phyloP scores from a whole-genome alignment of 1,140 invertebrate species.

The Pseudomyrmex flavicornis region DNA sequence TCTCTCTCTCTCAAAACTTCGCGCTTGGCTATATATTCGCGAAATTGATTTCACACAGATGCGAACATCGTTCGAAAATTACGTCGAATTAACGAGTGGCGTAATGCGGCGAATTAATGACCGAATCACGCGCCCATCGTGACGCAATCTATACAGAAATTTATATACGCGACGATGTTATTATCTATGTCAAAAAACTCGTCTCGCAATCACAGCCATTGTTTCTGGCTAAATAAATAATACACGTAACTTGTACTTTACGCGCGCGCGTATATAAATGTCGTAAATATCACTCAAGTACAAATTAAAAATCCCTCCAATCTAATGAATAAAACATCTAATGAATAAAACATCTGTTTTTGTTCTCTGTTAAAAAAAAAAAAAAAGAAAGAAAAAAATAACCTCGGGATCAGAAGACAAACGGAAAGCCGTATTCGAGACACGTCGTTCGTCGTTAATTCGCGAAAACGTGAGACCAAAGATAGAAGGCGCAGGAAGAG shows the following conservation, averaged over 20 bases:
- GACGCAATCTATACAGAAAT: background rate
- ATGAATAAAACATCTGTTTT: too few relatives aligned
- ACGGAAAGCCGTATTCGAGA: background rate
- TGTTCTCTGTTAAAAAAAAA: too few relatives aligned
- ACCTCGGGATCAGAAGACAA: too few relatives aligned
- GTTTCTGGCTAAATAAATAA: too few relatives aligned
- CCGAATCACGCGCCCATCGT: conserved; percentile 16
- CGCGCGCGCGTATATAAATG: too few relatives aligned
- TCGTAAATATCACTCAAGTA: too few relatives aligned
- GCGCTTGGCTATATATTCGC: background rate
- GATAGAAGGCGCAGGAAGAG: conserved; percentile 50
- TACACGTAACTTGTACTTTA: too few relatives aligned
- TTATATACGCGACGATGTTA: background rate
- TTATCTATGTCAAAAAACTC: too few relatives aligned
- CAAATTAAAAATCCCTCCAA: too few relatives aligned
- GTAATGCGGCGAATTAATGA: conserved; percentile 24
- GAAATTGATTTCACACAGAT: conserved; percentile 14
- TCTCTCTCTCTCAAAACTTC: conserved; percentile 12
- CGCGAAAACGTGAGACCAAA: conserved; percentile 34
- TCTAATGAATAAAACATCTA: too few relatives aligned
- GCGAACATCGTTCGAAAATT: conserved; percentile 29
- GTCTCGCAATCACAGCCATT: too few relatives aligned
- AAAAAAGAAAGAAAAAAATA: too few relatives aligned
- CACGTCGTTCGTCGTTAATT: conserved; percentile 48
- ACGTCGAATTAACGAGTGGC: conserved; percentile 26